Conservation (phyloP, 2,888 invertebrate genomes). For the Conchocele bisecta region DNA sequence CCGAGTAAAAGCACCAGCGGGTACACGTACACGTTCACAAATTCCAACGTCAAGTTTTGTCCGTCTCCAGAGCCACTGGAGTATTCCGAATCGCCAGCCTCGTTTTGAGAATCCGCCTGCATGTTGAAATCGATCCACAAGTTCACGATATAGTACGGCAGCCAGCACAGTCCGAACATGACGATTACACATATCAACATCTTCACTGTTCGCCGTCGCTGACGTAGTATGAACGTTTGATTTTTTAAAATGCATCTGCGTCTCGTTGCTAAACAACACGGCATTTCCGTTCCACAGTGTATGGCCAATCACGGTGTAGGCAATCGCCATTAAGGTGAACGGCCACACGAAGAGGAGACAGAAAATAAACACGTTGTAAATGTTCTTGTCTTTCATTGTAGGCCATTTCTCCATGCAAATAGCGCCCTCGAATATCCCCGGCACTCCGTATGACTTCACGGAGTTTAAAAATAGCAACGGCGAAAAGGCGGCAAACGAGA, state of each 20-base stretch:
- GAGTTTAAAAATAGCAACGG: constrained; percentile 69
- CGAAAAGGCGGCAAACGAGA: constrained; percentile 64
- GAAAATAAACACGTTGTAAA: constrained; percentile 70
- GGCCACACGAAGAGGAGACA: constrained; percentile 66
- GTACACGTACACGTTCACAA: constrained; percentile 57
- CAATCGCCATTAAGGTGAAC: constrained; percentile 65
- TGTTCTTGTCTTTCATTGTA: constrained; percentile 51
- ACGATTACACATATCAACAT: constrained; percentile 70
- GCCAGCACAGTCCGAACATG: constrained; percentile 72
- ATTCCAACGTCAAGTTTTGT: not conserved
- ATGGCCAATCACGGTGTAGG: constrained; percentile 67
- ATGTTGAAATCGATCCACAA: constrained; percentile 74
- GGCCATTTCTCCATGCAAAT: constrained; percentile 70
- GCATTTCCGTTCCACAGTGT: constrained; percentile 68
- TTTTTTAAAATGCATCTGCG: constrained; percentile 42
- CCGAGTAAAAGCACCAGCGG: constrained; percentile 71
- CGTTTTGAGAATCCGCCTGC: not conserved
- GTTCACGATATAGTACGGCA: constrained; percentile 74
- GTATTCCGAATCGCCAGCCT: too few relatives aligned
- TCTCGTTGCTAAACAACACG: constrained; percentile 35
- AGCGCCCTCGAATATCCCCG: constrained; percentile 59
- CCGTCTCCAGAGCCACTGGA: too few relatives aligned
- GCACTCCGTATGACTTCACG: constrained; percentile 53
- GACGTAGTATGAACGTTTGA: constrained; percentile 62
- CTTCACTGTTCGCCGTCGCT: constrained; percentile 70